Evolutionary conservation across 64 coral and sea anemone genomes (phyloP), one percentile per base, ranked within the genome.

Genomic region (Montipora foliosa): DNA sequence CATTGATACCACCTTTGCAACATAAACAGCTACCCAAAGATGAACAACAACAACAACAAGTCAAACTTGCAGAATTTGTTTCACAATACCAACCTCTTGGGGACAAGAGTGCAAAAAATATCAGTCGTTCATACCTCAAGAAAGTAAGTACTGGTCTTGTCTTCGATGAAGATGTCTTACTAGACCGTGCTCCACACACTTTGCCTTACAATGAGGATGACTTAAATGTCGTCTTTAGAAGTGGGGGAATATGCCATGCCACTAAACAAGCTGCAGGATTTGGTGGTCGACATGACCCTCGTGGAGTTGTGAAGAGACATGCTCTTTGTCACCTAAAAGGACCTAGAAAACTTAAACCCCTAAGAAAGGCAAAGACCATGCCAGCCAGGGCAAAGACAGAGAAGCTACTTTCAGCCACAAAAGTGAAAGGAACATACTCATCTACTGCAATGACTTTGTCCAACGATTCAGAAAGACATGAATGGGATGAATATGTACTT

Each of bases 401-500:
- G 11, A 89, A 86, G 46, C n/a, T 78, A 8, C 24, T 64, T 61
- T 19, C 88, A 29, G 17, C 21, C 29, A 9, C 78, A 16, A 66
- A 71, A 73, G 15, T 53, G n/a, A 78, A 93, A 86, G 50, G 47
- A 61, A 50, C n/a, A 48, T 1, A 46, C 12, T 55, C 74, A 2
- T 64, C 72, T 49, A 84, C 60, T 47, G 74, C 77, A 44, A 61
- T 77, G 14, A 22, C 74, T 52, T 67, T 82, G 60, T 48, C 67
- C 19, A 73, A 75, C 79, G 74, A 47, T 78, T 52, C 70, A 11
- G 82, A 79, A 11, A 74, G 55, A 22, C 84, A 95, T 75, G 89
- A 94, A 9, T 97, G 96, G 96, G 96, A 97, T 97, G 96, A 97
- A 37, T 89, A 83, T 89, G 89, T 91, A 8, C 92, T 97, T 87